Evolutionary conservation across 1,140 invertebrate genomes (phyloP), one percentile per base, ranked within the genome.

Genomic region (Drusus annulatus): DNA sequence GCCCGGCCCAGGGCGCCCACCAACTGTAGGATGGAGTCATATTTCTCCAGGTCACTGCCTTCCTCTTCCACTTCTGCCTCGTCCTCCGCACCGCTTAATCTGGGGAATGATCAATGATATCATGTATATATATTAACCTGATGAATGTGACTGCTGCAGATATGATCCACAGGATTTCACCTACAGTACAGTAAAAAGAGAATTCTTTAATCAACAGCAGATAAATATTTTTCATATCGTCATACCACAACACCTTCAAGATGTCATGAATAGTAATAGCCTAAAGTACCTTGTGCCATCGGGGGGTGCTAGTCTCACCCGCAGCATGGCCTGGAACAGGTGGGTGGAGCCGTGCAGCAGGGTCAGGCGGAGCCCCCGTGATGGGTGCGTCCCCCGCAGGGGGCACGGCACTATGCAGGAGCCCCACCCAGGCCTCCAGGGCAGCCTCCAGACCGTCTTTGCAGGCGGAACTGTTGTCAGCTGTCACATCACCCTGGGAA

Each of bases 261-360:
- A 5, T 28, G 2, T 28, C 5, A 28, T 28, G 25, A n/a, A n/a
- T n/a, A n/a, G n/a, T n/a, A n/a, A n/a, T n/a, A n/a, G 10, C 13
- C 13, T 56, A 6, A 56, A n/a, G 54, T 88, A 91, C 84, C 95
- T 91, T 62, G 90, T 92, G 10, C 96, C 96, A 86, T 97, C 94
- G 0, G 96, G 96, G 15, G 95, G 92, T 36, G 94, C 93, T 68
- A 98, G 88, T 88, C 97, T 94, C 84, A 93, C 94, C 84, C 94
- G 93, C n/a, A 98, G 84, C 86, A 96, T 97, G 10, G 92, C 93
- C 85, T 96, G 94, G 86, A 98, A 96, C 81, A 97, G 91, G 81
- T 91, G 88, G 1, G 86, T 82, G 15, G 88, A 88, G 21, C 85
- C 74, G 81, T 89, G 86, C 75, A 89, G 87, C 71, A 89, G 87